These are phyloP conservation scores for Aphis craccivora DNA, from an alignment of 1,140 invertebrate genomes.

Conservation along the genomic window DNA sequence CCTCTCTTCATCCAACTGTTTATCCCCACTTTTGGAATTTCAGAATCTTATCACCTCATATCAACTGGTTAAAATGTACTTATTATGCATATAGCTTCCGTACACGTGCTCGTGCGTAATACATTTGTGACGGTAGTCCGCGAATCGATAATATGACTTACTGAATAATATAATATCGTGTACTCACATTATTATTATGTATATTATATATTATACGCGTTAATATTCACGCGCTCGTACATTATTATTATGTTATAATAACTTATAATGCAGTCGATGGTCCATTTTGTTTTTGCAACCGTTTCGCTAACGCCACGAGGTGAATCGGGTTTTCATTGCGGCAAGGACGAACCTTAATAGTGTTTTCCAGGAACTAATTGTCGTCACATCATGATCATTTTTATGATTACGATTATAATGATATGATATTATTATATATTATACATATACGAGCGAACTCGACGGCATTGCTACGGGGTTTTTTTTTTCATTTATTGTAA, in stretches of 20 bases:
- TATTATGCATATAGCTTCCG: not conserved
- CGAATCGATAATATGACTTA: not conserved
- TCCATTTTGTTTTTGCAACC: not conserved
- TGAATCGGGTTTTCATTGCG: constrained; percentile 36
- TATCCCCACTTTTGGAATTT: not conserved
- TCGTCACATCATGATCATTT: not conserved
- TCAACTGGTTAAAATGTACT: not conserved
- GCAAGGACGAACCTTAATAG: constrained; percentile 41
- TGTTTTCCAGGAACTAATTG: constrained; percentile 40
- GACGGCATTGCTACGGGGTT: constrained; percentile 35
- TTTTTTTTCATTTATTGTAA: not conserved
- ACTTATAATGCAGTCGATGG: not conserved
- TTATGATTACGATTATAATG: not conserved
- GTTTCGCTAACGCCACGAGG: not conserved
- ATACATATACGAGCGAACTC: not conserved
- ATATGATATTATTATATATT: not conserved
- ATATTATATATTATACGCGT: not conserved
- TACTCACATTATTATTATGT: not conserved
- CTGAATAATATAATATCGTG: not conserved
- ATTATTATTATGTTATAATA: not conserved
- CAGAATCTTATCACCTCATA: not conserved
- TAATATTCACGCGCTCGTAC: not conserved
- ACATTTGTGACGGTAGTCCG: not conserved
- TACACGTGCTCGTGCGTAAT: constrained; percentile 24
- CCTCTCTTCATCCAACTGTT: not conserved